A percentile compares a stretch with the other conserved stretches of the same genome.
Conservation (phyloP, 2,797 vertebrate species). For the Geotrypetes seraphini region DNA sequence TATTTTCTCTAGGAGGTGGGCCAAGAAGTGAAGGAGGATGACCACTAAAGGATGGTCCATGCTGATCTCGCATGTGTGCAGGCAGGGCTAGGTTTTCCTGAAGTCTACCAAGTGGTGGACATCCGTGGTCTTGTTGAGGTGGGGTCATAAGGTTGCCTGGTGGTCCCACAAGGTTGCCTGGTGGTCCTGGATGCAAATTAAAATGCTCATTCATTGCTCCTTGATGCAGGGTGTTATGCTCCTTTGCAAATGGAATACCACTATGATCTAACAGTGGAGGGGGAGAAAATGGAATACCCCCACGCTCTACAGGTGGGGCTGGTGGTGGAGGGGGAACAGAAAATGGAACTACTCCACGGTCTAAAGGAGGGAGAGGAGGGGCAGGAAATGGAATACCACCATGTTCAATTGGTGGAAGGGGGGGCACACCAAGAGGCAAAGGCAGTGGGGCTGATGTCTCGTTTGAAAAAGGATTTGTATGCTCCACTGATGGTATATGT, state of each 20-base stretch:
- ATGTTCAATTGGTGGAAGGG: conserved; percentile 51
- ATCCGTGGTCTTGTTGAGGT: conserved; percentile 49
- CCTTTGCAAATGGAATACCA: conserved; percentile 44
- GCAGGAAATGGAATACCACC: conserved; percentile 44
- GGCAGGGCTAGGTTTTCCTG: conserved; percentile 55
- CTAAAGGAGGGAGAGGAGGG: conserved; percentile 40
- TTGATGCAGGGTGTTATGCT: conserved; percentile 53
- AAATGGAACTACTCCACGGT: conserved; percentile 34
- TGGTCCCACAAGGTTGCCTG: conserved; percentile 56
- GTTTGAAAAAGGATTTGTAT: conserved; percentile 45
- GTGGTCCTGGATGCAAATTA: conserved; percentile 45
- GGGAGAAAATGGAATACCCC: conserved; percentile 35
- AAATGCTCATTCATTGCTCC: conserved; percentile 78
- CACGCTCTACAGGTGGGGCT: conserved; percentile 50
- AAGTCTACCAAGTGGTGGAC: conserved; percentile 52
- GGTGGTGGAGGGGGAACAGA: conserved; percentile 28
- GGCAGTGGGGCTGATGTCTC: conserved; percentile 43
- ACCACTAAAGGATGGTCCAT: conserved; percentile 31
- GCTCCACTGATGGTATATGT: conserved; percentile 48
- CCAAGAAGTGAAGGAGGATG: conserved; percentile 31
- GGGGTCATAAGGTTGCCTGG: conserved; percentile 58
- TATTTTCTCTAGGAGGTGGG: conserved; percentile 57
- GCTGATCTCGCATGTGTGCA: conserved; percentile 43
- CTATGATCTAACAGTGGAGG: conserved; percentile 40
- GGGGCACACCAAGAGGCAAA: conserved; percentile 49